These are phyloP conservation scores for Odontomachus brunneus DNA, from an alignment of 1,140 invertebrate species.

Conservation along the genomic window DNA sequence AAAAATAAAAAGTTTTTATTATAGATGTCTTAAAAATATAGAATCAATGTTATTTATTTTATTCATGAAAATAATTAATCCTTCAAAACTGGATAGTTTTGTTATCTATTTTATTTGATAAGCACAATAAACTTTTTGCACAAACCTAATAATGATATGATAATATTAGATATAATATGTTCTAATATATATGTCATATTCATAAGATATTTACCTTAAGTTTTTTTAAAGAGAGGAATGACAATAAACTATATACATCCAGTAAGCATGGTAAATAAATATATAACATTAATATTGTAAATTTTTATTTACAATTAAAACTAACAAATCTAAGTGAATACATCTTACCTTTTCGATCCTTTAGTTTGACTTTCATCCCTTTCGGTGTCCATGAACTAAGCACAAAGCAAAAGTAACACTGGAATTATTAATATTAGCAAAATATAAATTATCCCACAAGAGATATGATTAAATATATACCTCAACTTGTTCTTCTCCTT, in stretches of 20 bases:
- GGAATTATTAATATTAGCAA: conserved; percentile 12
- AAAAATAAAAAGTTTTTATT: no score
- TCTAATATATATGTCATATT: no score
- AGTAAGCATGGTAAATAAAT: conserved; percentile 74
- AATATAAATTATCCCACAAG: not conserved
- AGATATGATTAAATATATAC: conserved; percentile 63
- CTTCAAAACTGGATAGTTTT: no score
- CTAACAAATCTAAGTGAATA: not conserved
- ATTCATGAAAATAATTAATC: no score
- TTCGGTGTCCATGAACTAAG: conserved; percentile 67
- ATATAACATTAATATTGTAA: conserved; percentile 68
- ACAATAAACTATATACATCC: conserved; percentile 78
- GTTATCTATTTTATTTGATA: no score
- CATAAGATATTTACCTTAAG: conserved; percentile 78
- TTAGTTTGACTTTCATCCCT: conserved; percentile 64
- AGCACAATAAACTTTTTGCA: no score
- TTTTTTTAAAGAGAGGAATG: conserved; percentile 79
- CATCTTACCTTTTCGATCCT: conserved; percentile 76
- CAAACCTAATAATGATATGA: no score
- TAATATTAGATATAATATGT: no score
- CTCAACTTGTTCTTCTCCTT: conserved; percentile 80
- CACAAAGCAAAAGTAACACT: conserved; percentile 8
- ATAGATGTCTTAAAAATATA: no score
- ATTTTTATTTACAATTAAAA: conserved; percentile 27
- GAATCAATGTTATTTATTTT: no score